Base-by-base conservation (phyloP, 2,113 vertebrate species). In the Phoenicopterus ruber region DNA sequence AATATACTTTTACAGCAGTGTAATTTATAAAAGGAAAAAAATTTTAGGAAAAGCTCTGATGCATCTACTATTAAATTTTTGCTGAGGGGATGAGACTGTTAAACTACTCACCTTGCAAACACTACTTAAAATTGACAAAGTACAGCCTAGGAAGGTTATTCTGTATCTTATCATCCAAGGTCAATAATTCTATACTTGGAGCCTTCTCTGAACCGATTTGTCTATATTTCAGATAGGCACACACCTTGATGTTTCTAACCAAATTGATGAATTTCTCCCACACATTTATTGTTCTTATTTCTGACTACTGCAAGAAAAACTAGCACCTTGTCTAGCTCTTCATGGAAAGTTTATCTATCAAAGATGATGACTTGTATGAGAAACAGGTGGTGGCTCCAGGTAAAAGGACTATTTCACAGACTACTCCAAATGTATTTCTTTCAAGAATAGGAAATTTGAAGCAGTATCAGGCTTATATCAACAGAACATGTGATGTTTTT, bases 111-210 rank as follows among this genome's bases (percentile, higher is more conserved):
- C 38, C 36, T 85, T 87, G 95, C 54, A 84, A 92, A 65, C n/a
- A 50, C 44, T 73, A 40, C 73, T 93, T 93, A 87, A 87, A 94
- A 95, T 80, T 86, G 91, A 91, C 61, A 66, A 77, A 96, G 73
- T 42, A 40, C 34, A 80, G 58, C 70, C 42, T 36, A 77, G 66
- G 42, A 94, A 94, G 66, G 70, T 89, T 89, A 76, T 87, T 91
- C 70, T 82, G 62, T 66, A 63, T 82, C 71, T 89, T 80, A 72
- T 80, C 42, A 46, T 90, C 42, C 78, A 80, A 84, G 58, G 96
- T 95, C 93, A 96, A 89, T 97, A 97, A 97, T 80, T 95, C 87
- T 66, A 55, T 83, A 89, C 70, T 90, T 66, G 50, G 55, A 87
- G 83, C 50, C 26, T 89, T 66, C 49, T 50, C 81, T 85, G 86